Evolutionary conservation across 2,888 invertebrate genomes (phyloP).

Genomic region (Malthinus flaveolus): DNA sequence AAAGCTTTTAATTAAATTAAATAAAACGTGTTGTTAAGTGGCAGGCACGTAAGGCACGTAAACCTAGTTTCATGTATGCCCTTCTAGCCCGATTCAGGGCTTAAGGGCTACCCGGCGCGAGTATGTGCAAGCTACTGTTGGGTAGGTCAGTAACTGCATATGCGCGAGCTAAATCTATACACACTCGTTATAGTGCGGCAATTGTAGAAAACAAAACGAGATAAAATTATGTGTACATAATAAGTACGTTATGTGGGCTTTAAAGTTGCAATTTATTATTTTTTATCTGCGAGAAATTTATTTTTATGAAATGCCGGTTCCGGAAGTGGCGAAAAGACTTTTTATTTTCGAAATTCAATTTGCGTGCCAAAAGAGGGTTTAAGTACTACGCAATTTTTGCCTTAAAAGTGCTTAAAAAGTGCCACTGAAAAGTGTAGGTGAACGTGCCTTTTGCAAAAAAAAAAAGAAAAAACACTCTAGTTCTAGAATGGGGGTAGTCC

Average conservation of each 20-base stretch:
- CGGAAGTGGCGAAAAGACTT: not conserved
- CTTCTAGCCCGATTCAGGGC: constrained; percentile 51
- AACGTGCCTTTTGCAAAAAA: too few species aligned
- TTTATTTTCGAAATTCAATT: too few species aligned
- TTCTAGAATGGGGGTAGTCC: too few species aligned
- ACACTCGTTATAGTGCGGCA: constrained; percentile 37
- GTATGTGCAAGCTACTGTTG: constrained; percentile 52
- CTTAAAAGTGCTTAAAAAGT: too few species aligned
- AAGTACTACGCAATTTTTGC: too few species aligned
- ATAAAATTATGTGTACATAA: constrained; percentile 10
- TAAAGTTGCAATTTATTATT: constrained; percentile 2
- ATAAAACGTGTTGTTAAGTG: constrained; percentile 12
- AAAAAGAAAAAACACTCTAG: too few species aligned
- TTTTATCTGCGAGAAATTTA: not conserved
- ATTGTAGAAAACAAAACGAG: constrained; percentile 13
- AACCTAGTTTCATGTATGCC: constrained; percentile 45
- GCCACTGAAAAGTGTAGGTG: too few species aligned
- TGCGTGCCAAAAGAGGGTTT: too few species aligned
- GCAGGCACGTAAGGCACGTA: constrained; percentile 34
- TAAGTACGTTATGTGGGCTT: constrained; percentile 8
- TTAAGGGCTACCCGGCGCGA: constrained; percentile 48
- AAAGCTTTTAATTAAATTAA: constrained; percentile 9
- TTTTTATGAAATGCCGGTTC: constrained; percentile 1
- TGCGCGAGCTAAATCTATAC: constrained; percentile 46
- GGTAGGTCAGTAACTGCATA: constrained; percentile 55